phyloP scores from a whole-genome alignment of 2,113 vertebrate species.

The Ammospiza nelsoni region DNA sequence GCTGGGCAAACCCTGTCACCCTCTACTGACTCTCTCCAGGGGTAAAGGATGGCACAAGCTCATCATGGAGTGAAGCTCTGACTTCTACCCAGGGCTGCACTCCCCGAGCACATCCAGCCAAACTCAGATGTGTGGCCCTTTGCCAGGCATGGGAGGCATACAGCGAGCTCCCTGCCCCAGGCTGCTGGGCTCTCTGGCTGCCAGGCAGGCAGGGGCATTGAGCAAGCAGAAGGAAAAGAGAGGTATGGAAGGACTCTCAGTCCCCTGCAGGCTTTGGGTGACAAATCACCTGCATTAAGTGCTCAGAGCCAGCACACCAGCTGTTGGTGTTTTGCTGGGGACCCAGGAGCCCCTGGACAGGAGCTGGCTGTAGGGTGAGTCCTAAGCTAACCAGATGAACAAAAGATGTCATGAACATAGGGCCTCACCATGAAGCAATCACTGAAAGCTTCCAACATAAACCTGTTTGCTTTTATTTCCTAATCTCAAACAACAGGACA shows the following conservation, averaged over 20 bases:
- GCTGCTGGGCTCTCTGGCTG: background rate
- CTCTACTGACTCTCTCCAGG: background rate
- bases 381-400: too few relatives aligned
- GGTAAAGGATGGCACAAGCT: background rate
- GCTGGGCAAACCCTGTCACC: background rate
- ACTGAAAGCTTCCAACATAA: background rate
- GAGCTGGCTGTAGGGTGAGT: background rate
- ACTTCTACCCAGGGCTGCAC: background rate
- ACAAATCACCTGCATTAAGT: background rate
- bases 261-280: background rate
- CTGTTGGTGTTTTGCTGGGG: background rate
- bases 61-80: background rate
- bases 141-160: rapidly evolving
- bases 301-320: background rate
- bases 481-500: background rate
- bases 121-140: rapidly evolving
- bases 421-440: background rate
- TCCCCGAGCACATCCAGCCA: background rate
- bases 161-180: background rate
- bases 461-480: background rate
- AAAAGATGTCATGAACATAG: background rate
- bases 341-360: background rate
- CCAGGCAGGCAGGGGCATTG: background rate
- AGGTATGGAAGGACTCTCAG: background rate
- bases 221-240: background rate